Conservation (phyloP, 2,113 vertebrate species). For the Opisthocomus hoazin region DNA sequence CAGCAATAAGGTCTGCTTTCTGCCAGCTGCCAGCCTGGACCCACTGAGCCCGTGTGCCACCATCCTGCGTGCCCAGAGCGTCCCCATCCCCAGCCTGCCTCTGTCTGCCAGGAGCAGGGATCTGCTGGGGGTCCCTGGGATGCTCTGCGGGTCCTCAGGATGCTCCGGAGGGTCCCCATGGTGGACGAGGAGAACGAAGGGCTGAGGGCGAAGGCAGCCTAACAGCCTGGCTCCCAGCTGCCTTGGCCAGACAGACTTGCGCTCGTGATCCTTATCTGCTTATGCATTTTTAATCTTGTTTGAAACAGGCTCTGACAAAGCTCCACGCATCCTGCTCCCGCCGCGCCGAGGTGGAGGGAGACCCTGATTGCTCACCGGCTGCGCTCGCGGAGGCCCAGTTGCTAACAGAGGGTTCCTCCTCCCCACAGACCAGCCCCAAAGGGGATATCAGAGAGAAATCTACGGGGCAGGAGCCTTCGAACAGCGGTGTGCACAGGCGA, state of each 20-base stretch:
- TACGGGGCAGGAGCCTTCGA: not conserved
- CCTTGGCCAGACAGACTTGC: not conserved
- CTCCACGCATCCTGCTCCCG: accelerated
- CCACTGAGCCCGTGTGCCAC: not conserved
- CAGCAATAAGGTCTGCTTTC: not conserved
- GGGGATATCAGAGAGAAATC: not conserved
- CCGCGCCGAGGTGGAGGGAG: accelerated
- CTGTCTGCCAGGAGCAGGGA: accelerated
- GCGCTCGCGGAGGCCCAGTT: accelerated
- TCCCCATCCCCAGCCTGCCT: not conserved
- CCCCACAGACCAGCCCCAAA: not conserved
- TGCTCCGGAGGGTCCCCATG: accelerated
- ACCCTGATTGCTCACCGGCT: not conserved
- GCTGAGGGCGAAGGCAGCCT: accelerated
- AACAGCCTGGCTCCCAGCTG: not conserved
- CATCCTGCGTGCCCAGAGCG: not conserved
- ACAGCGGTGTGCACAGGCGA: not conserved
- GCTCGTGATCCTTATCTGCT: not conserved
- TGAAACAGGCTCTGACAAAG: not conserved
- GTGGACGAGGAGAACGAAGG: not conserved
- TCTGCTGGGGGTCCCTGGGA: not conserved
- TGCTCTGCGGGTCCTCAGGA: not conserved
- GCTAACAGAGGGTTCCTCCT: not conserved
- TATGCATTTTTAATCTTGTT: not conserved
- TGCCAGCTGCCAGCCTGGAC: not conserved